Evolutionary conservation across 1,140 invertebrate species (phyloP).

Genomic region (Ceratosolen fusciceps): DNA sequence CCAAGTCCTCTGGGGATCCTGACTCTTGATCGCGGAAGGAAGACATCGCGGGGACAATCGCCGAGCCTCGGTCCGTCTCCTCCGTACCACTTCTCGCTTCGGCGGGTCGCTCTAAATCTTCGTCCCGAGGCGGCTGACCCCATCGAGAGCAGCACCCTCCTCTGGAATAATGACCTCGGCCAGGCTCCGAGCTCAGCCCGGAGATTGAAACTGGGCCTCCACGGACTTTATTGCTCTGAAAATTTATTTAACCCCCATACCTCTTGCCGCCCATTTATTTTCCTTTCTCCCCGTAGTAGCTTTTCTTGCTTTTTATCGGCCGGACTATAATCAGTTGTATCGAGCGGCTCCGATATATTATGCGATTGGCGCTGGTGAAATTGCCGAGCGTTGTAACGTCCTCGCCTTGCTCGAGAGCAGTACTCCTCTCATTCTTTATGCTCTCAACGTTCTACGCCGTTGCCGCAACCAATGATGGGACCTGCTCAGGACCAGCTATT

Average conservation of each 20-base stretch:
- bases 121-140: neutral
- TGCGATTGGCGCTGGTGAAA: no score
- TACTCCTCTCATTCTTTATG: no score
- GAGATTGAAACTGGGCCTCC: neutral
- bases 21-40: neutral
- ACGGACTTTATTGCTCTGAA: neutral
- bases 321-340: neutral
- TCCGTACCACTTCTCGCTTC: neutral
- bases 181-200: neutral
- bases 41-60: conserved; percentile 14
- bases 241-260: neutral
- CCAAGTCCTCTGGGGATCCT: conserved; percentile 19
- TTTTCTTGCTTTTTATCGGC: neutral
- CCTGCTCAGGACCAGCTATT: no score
- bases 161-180: neutral
- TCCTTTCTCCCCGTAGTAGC: neutral
- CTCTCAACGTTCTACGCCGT: no score
- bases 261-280: neutral
- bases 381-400: no score
- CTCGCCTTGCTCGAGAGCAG: no score
- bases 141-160: neutral
- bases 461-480: no score
- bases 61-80: neutral
- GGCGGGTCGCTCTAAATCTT: conserved; percentile 37
- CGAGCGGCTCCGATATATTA: no score